phyloP scores from a whole-genome alignment of 2,113 vertebrate species.

The Rhegmatorhina hoffmannsi region DNA sequence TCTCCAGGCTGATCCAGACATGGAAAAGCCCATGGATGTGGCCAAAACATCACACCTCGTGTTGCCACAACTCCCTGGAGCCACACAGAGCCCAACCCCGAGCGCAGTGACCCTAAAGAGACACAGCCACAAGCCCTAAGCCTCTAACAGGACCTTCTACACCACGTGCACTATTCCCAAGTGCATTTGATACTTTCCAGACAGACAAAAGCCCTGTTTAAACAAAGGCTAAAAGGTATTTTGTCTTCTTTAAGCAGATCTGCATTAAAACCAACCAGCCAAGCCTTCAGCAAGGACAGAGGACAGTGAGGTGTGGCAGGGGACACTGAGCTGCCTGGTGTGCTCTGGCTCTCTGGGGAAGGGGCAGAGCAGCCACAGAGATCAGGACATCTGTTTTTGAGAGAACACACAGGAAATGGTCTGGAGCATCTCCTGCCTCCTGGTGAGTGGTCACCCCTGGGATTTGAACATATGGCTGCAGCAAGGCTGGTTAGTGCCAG shows the following conservation, averaged over 20 bases:
- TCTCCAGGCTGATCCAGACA: background rate
- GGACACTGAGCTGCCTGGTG: rapidly evolving
- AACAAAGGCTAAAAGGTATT: background rate
- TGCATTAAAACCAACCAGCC: background rate
- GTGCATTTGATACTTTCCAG: background rate
- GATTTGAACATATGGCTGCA: background rate
- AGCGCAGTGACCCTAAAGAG: background rate
- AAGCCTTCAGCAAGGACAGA: background rate
- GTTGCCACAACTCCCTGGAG: background rate
- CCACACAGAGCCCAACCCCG: background rate
- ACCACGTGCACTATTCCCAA: background rate
- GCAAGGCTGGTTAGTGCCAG: background rate
- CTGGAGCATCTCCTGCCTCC: background rate
- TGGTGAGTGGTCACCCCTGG: background rate
- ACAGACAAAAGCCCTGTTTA: background rate
- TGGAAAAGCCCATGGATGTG: rapidly evolving
- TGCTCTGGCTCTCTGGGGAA: background rate
- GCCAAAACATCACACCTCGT: background rate
- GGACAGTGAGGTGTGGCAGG: background rate
- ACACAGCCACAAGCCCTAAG: background rate
- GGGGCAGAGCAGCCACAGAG: background rate
- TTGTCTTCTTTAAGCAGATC: background rate
- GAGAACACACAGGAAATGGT: background rate
- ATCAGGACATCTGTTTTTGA: background rate
- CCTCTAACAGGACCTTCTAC: background rate